Evolutionary conservation across 2,113 vertebrate species (phyloP), one percentile per base, ranked within the genome.

Genomic region (Ciconia boyciana): DNA sequence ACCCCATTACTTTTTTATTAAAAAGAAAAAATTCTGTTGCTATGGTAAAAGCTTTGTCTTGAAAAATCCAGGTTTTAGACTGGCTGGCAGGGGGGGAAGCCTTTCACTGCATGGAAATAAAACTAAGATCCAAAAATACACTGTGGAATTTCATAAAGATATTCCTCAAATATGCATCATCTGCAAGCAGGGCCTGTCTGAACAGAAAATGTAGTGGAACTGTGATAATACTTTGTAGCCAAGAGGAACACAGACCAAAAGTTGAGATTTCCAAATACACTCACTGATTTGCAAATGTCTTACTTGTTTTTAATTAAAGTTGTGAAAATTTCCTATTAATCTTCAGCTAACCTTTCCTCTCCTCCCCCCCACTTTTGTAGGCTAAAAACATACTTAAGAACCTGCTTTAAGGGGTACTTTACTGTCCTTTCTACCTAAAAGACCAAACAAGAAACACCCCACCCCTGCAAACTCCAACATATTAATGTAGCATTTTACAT

Each of bases 391-490:
- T 31, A 31, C 2, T 17, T 31, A 16, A 46, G 21, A 70, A 61
- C 1, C 11, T 31, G 46, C 51, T 90, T 55, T 39, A 16, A 81
- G 55, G 34, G 55, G 6, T 29, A 32, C 31, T 83, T 71, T 66
- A 28, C 41, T 72, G 41, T 29, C 61, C 31, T 69, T 57, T 26
- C 34, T 26, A 60, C 28, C 48, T 13, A 10, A 54, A 74, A 44
- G 31, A 2, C 0, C 21, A 12, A 81, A 12, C 5, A 9, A 34
- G 17, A 15, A 29, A 13, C n/a, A 68, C 11, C 7, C 10, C 1
- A 13, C 6, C 7, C 2, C n/a, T 8, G 16, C 31, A 16, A 85
- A 13, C 5, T 43, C 16, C 79, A 64, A 48, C n/a, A 29, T 3
- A 26, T 62, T 44, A 43, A 44, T 1, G 75, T 2, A 62, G 44